Evolutionary conservation across 2,888 invertebrate species (phyloP).

Genomic region (Ornithoptera alexandrae): DNA sequence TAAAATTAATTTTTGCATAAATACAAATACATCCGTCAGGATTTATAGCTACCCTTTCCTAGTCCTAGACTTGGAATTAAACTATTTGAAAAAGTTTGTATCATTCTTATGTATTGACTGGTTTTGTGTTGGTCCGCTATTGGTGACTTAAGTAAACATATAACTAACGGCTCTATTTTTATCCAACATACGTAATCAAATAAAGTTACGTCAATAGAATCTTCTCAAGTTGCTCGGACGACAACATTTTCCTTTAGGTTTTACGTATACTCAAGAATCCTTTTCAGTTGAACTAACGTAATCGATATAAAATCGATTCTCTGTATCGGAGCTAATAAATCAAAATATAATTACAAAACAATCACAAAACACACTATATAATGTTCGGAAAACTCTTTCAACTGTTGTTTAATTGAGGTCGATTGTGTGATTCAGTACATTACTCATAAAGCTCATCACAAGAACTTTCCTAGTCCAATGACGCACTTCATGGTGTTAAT

Average conservation of each 20-base stretch:
- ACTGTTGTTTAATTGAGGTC: constrained; percentile 11
- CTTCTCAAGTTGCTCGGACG: not conserved
- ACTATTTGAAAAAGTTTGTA: too few species aligned
- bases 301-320: constrained; percentile 23
- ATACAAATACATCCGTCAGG: too few species aligned
- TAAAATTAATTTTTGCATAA: too few species aligned
- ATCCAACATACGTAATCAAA: constrained; percentile 4
- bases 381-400: constrained; percentile 16
- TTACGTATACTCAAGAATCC: not conserved
- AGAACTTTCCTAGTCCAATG: constrained; percentile 24
- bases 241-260: constrained; percentile 11
- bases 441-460: constrained; percentile 21
- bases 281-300: constrained; percentile 4
- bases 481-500: constrained; percentile 24
- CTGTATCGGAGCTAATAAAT: constrained; percentile 22
- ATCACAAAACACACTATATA: not conserved
- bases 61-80: too few species aligned
- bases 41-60: too few species aligned
- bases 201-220: constrained; percentile 11
- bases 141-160: too few species aligned
- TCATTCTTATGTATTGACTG: too few species aligned
- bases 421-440: constrained; percentile 23
- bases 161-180: not conserved
- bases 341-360: constrained; percentile 21
- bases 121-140: too few species aligned